Evolutionary conservation across 2,888 invertebrate genomes (phyloP).

Genomic region (Watsonalla cultraria): DNA sequence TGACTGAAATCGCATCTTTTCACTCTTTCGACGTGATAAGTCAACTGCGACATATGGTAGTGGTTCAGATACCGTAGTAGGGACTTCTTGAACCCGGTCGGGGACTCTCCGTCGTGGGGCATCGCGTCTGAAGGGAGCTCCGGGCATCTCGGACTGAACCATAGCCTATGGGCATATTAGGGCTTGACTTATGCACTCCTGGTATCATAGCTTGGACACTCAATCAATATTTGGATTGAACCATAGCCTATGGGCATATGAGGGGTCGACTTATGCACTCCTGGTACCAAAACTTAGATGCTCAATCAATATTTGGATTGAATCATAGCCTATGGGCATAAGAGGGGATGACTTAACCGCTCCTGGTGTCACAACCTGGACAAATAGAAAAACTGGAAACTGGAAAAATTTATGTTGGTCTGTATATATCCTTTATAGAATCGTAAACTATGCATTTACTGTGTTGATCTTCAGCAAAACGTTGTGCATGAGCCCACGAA

Average conservation of each 20-base stretch:
- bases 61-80: slow-evolving; percentile 86
- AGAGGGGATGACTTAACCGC: too few species aligned
- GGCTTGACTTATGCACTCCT: too few species aligned
- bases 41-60: slow-evolving; percentile 83
- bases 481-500: too few species aligned
- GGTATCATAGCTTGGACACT: too few species aligned
- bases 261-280: too few species aligned
- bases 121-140: slow-evolving; percentile 74
- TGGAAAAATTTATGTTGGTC: too few species aligned
- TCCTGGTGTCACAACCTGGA: too few species aligned
- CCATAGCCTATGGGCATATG: slow-evolving; percentile 83
- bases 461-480: too few species aligned
- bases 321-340: slow-evolving; percentile 90
- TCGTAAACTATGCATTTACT: too few species aligned
- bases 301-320: slow-evolving; percentile 77
- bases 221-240: slow-evolving; percentile 81
- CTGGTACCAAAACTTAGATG: too few species aligned
- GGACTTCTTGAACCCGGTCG: slow-evolving; percentile 89
- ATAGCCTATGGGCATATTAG: slow-evolving; percentile 77
- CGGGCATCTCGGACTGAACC: slow-evolving; percentile 92
- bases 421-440: too few species aligned
- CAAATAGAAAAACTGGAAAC: too few species aligned
- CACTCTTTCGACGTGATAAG: slow-evolving; percentile 86
- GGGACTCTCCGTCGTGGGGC: slow-evolving; percentile 85
- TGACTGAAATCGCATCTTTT: slow-evolving; percentile 88